A percentile compares a stretch with the other conserved stretches of the same genome.
These are phyloP conservation scores for Aphodius granarius DNA, from an alignment of 2,888 invertebrate species.

Conservation along the genomic window DNA sequence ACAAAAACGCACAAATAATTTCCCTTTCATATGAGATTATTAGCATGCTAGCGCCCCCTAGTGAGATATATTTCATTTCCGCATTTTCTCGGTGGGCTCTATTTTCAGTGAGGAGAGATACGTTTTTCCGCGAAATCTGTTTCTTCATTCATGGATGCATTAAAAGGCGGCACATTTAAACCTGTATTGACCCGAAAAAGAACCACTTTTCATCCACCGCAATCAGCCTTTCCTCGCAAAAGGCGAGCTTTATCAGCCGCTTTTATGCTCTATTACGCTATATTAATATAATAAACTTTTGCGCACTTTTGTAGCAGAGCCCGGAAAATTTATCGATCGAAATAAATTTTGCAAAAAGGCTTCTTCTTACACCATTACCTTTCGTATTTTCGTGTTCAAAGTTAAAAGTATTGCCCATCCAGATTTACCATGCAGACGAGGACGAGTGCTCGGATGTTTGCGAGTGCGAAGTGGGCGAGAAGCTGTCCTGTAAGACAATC, in stretches of 20 bases:
- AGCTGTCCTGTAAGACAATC: constrained; percentile 83
- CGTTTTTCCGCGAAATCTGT: not conserved
- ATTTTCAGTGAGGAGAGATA: not conserved
- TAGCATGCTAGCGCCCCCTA: not conserved
- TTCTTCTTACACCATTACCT: too few species aligned
- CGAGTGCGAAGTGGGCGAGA: constrained; percentile 76
- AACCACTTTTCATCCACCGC: not conserved
- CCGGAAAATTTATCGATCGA: not conserved
- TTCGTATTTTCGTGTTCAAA: too few species aligned
- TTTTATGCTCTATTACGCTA: not conserved
- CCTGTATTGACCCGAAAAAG: not conserved
- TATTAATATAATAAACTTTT: not conserved
- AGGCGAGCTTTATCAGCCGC: not conserved
- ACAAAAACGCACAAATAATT: not conserved
- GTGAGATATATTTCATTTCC: not conserved
- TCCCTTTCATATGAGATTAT: not conserved
- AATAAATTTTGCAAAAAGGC: too few species aligned
- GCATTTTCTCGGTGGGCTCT: not conserved
- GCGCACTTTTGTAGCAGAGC: not conserved
- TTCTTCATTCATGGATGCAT: not conserved
- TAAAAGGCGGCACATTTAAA: not conserved
- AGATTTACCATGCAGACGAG: constrained; percentile 83
- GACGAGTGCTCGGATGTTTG: constrained; percentile 90
- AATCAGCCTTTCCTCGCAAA: not conserved
- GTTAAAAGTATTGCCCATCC: too few species aligned